Base-by-base conservation (phyloP, 1,140 invertebrate species). In the Notospermus geniculatus region DNA sequence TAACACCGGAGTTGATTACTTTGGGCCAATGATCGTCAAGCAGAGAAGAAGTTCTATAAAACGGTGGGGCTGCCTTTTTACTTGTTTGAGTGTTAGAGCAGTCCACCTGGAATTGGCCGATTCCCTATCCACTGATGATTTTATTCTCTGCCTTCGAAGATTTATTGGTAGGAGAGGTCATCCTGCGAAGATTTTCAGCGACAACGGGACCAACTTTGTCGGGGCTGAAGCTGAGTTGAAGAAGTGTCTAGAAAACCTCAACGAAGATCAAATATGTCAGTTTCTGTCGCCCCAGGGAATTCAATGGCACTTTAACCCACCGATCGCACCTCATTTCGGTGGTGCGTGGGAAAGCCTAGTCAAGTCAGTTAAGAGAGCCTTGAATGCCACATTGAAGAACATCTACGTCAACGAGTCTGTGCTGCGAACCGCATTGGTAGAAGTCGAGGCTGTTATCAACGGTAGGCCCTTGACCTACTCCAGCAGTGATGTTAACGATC, bases 401-500 rank as follows among this genome's bases (percentile, higher is more conserved):
- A 43, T 25, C 1, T 5, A 11, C 1, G 45, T 65, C 1, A 28
- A 1, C 13, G 46, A 62, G 32, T 41, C 57, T 9, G 45, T 43
- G 53, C 32, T 58, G 19, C 5, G 25, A 36, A 69, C 71, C 11
- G 57, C 67, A 5, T 30, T 75, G 22, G 57, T 54, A 0, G 66
- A 66, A 27, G 66, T 61, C 2, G 70, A 71, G 56, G 30, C 54
- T 2, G 46, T 69, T 0, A 45, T 75, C 2, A 75, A 76, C 50
- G 57, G 45, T 7, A 54, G 70, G 13, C 70, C 71, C 2, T 32
- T 73, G 11, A 72, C 66, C 0, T 60, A 66, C 50, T n/a, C 76
- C 11, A 68, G 68, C 0, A 64, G 68, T 19, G 70, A 80, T 64
- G 25, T 28, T 11, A 27, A 54, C 1, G 74, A 77, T 53, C 52